phyloP scores from a whole-genome alignment of 2,888 invertebrate genomes.

The Tachina lurida region DNA sequence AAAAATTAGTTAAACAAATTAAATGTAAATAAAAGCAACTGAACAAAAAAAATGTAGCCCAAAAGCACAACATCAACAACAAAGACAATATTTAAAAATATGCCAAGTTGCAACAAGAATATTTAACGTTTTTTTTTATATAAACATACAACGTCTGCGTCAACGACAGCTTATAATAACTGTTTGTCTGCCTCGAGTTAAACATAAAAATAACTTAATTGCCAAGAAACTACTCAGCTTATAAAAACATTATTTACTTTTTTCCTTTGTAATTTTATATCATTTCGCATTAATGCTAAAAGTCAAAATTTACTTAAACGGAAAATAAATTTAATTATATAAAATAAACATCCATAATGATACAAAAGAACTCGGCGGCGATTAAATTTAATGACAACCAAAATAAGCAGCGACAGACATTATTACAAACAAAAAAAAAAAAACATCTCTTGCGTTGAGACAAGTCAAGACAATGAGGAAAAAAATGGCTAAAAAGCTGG shows the following conservation, averaged over 20 bases:
- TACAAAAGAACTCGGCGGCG: slow-evolving; percentile 17
- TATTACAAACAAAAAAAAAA: background rate
- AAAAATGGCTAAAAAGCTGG: background rate
- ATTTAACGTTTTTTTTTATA: background rate
- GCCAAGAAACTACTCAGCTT: slow-evolving; percentile 37
- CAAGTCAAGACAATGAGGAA: background rate
- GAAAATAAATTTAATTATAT: slow-evolving; percentile 14
- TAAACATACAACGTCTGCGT: slow-evolving; percentile 1
- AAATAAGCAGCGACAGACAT: background rate
- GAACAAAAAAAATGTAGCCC: slow-evolving; percentile 13
- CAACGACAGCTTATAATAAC: slow-evolving; percentile 36
- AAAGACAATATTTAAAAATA: slow-evolving; percentile 19
- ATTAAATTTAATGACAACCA: slow-evolving; percentile 27
- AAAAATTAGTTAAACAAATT: slow-evolving; percentile 72
- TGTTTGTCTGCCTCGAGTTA: slow-evolving; percentile 24
- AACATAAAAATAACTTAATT: slow-evolving; percentile 55
- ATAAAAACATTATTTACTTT: slow-evolving; percentile 24
- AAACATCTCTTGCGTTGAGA: background rate
- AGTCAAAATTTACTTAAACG: slow-evolving; percentile 31
- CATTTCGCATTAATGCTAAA: slow-evolving; percentile 33
- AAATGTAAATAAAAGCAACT: slow-evolving; percentile 62
- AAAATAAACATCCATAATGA: slow-evolving; percentile 13
- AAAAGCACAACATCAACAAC: slow-evolving; percentile 15
- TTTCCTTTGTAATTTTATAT: slow-evolving; percentile 6
- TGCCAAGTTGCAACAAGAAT: slow-evolving; percentile 36